Conservation (phyloP, 2,113 vertebrate species). For the Bambusicola thoracicus region DNA sequence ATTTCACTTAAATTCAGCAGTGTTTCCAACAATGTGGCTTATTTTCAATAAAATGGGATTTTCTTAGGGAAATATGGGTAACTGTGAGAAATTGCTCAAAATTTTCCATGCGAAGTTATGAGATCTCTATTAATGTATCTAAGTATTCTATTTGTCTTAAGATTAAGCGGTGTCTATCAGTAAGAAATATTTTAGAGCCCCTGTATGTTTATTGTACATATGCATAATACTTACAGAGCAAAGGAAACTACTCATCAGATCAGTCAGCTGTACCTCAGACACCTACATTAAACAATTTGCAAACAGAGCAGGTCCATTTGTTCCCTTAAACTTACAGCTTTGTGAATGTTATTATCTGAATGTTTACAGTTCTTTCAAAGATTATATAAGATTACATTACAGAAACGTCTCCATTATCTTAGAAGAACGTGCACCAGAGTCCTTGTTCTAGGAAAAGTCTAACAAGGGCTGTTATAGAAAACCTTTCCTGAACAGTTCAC, state of each 20-base stretch:
- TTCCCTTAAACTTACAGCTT: background rate
- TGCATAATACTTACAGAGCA: background rate
- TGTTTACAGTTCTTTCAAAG: background rate
- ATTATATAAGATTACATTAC: background rate
- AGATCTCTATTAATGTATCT: background rate
- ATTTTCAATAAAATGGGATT: slow-evolving; percentile 26
- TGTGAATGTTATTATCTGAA: background rate
- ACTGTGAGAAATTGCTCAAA: background rate
- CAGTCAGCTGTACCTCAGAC: background rate
- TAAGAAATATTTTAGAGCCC: background rate
- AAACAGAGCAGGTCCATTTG: background rate
- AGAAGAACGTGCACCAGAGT: background rate
- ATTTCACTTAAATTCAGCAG: background rate
- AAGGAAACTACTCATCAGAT: background rate
- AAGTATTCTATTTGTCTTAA: background rate
- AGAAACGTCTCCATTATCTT: background rate
- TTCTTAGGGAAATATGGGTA: background rate
- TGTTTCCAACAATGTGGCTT: slow-evolving; percentile 19
- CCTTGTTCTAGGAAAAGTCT: background rate
- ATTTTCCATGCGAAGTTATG: background rate
- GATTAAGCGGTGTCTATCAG: background rate
- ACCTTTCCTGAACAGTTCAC: background rate
- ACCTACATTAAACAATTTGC: background rate
- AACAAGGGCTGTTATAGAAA: background rate
- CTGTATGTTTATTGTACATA: background rate